A percentile compares a stretch with the other conserved stretches of the same genome.
phyloP scores from a whole-genome alignment of 2,888 invertebrate genomes.

The Leptopilina drosophilae region DNA sequence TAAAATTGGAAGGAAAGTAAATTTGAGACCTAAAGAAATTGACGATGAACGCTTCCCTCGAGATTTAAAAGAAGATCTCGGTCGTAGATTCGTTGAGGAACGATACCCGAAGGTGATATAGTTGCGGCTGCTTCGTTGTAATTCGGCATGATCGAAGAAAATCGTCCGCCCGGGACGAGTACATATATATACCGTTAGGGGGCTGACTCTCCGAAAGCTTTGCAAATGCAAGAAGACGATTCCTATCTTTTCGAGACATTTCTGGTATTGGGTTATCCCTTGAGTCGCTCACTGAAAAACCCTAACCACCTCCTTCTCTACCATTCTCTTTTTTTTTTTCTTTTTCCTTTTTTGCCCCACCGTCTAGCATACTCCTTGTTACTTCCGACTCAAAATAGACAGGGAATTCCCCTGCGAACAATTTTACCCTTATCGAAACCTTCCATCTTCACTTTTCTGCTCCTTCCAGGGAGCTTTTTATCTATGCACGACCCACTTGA shows the following conservation, averaged over 20 bases:
- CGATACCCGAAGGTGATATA: conserved; percentile 55
- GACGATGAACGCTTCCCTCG: conserved; percentile 2
- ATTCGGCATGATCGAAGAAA: conserved; percentile 58
- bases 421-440: conserved; percentile 42
- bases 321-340: not conserved
- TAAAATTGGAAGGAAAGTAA: not conserved
- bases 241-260: conserved; percentile 6
- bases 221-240: conserved; percentile 38
- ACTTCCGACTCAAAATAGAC: conserved; percentile 28
- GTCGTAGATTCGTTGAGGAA: conserved; percentile 29
- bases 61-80: conserved; percentile 3
- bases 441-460: conserved; percentile 30
- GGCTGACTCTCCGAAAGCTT: conserved; percentile 36
- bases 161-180: conserved; percentile 51
- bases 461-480: conserved; percentile 27
- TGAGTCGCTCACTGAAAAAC: conserved; percentile 5
- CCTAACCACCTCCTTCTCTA: not conserved
- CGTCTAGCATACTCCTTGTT: not conserved
- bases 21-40: conserved; percentile 27
- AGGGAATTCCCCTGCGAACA: conserved; percentile 40
- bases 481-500: conserved; percentile 38
- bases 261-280: conserved; percentile 12
- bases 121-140: conserved; percentile 52
- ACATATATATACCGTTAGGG: not conserved
- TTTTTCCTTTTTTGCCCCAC: not conserved